Evolutionary conservation across 2,797 vertebrate species (phyloP).

Genomic region (Squalus acanthias): DNA sequence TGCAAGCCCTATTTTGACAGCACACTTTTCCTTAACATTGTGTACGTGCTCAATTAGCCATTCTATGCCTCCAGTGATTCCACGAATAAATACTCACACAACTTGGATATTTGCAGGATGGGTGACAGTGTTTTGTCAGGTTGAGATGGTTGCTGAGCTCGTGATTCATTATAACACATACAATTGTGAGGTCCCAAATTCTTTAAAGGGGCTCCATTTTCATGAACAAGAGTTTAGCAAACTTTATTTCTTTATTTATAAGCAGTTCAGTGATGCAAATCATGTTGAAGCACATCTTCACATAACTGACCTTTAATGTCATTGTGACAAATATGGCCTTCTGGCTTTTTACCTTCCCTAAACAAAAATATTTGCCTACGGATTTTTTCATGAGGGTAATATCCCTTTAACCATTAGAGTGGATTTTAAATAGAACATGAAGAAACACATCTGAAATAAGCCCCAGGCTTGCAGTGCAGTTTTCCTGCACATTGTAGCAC

Average conservation of each 20-base stretch:
- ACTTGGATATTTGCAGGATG: not conserved
- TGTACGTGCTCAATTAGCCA: not conserved
- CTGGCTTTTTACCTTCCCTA: not conserved
- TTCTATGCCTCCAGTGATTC: not conserved
- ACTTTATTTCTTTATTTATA: not conserved
- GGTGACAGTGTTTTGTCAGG: not conserved
- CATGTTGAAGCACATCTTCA: too few species aligned
- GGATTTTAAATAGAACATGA: not conserved
- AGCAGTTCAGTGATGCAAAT: not conserved
- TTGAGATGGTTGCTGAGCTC: not conserved
- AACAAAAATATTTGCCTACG: not conserved
- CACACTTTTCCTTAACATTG: not conserved
- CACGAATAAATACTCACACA: not conserved
- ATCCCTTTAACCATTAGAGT: not conserved
- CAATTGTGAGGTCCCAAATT: not conserved
- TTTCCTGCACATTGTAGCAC: too few species aligned
- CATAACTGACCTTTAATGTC: not conserved
- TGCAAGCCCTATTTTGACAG: not conserved
- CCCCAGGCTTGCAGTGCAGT: not conserved
- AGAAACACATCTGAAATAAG: slow-evolving; percentile 22
- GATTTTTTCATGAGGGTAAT: not conserved
- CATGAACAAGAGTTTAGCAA: not conserved
- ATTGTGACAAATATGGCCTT: not conserved
- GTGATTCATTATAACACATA: not conserved
- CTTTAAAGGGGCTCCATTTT: not conserved